Conservation (phyloP, 2,113 vertebrate species). For the Entomyzon cyanotis region DNA sequence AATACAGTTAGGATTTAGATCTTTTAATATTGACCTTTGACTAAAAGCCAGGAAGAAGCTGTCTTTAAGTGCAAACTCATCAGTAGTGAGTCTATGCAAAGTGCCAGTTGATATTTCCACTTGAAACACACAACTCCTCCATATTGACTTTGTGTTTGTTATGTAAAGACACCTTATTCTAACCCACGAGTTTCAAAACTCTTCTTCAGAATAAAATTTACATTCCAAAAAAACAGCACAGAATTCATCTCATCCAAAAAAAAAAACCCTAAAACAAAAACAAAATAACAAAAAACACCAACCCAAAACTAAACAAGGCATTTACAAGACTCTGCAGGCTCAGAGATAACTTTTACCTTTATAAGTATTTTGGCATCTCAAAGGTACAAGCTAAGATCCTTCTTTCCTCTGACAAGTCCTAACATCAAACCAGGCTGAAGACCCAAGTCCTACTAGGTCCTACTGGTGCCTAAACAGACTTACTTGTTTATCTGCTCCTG, state of each 20-base stretch:
- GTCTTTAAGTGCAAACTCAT: neutral
- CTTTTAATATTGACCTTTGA: neutral
- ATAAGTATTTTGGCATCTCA: neutral
- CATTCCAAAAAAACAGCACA: neutral
- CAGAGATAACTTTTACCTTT: neutral
- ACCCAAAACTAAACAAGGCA: neutral
- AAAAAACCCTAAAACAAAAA: neutral
- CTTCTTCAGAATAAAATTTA: neutral
- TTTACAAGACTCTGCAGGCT: neutral
- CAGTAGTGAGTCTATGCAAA: neutral
- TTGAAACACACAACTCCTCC: neutral
- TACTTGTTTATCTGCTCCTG: neutral
- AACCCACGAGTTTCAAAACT: neutral
- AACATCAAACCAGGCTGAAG: neutral
- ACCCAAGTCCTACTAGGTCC: no score
- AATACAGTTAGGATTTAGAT: neutral
- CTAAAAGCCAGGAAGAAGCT: neutral
- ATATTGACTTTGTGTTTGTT: neutral
- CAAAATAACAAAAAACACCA: neutral
- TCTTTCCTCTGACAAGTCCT: neutral
- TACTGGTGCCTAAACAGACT: neutral
- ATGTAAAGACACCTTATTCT: neutral
- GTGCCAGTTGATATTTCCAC: neutral
- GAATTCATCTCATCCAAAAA: neutral
- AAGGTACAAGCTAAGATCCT: neutral